phyloP scores from a whole-genome alignment of 2,888 invertebrate species.

The Torymus tubicola region DNA sequence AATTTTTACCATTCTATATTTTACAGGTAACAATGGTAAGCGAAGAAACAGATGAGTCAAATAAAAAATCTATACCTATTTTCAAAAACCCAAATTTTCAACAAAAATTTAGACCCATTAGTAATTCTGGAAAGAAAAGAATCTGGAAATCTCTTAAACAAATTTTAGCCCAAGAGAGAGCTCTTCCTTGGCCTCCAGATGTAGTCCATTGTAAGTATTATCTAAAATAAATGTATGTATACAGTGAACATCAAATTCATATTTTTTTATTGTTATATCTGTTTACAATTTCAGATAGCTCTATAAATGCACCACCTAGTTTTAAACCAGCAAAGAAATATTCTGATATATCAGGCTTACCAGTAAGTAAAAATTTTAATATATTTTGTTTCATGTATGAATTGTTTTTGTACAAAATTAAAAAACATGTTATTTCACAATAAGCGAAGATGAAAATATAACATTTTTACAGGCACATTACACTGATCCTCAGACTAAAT shows the following conservation, averaged over 20 bases:
- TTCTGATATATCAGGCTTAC: constrained; percentile 93
- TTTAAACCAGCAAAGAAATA: constrained; percentile 95
- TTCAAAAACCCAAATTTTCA: constrained; percentile 72
- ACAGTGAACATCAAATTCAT: constrained; percentile 40
- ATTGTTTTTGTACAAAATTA: constrained; percentile 47
- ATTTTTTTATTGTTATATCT: constrained; percentile 38
- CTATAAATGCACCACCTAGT: constrained; percentile 93
- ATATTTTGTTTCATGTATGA: neutral
- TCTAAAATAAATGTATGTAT: constrained; percentile 14
- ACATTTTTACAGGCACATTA: constrained; percentile 83
- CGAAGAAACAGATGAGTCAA: constrained; percentile 68
- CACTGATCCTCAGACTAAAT: constrained; percentile 92
- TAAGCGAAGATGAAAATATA: neutral
- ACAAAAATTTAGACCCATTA: constrained; percentile 71
- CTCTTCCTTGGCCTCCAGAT: constrained; percentile 87
- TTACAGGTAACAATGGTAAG: constrained; percentile 65
- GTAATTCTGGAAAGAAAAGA: constrained; percentile 82
- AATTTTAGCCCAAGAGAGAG: constrained; percentile 88
- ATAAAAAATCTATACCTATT: constrained; percentile 67
- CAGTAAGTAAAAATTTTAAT: constrained; percentile 77
- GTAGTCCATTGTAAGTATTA: constrained; percentile 84
- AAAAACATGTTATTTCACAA: constrained; percentile 23
- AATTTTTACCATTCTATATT: too few species aligned
- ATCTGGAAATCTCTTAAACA: constrained; percentile 94
- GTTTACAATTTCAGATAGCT: constrained; percentile 82